A percentile compares a stretch with the other conserved stretches of the same genome.
Conservation (phyloP, 2,888 invertebrate genomes). For the Argynnis bischoffii region DNA sequence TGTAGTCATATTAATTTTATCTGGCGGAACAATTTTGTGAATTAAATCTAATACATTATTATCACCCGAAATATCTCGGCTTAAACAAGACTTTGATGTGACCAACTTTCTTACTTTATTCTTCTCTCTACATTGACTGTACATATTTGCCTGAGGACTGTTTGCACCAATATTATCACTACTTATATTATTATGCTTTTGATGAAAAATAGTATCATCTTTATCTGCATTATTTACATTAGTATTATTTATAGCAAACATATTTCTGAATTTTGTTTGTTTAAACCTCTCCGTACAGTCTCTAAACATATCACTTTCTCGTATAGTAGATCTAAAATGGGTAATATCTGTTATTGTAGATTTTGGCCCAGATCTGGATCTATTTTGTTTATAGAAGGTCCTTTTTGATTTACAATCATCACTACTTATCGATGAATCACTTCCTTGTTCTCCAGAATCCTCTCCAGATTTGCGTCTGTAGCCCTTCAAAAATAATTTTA, state of each 20-base stretch:
- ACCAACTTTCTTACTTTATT: conserved; percentile 66
- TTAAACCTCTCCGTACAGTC: conserved; percentile 51
- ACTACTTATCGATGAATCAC: conserved; percentile 66
- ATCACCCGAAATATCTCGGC: conserved; percentile 58
- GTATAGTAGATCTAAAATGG: conserved; percentile 47
- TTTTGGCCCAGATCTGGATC: conserved; percentile 44
- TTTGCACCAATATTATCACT: conserved; percentile 49
- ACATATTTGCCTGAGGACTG: conserved; percentile 60
- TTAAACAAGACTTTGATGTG: conserved; percentile 64
- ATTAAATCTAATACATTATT: conserved; percentile 68
- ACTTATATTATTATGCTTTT: conserved; percentile 48
- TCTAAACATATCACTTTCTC: conserved; percentile 49
- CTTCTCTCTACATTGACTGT: conserved; percentile 56
- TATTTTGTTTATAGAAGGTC: conserved; percentile 49
- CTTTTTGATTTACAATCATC: conserved; percentile 59
- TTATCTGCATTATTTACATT: conserved; percentile 22
- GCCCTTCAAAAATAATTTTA: conserved; percentile 51
- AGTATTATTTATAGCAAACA: conserved; percentile 40
- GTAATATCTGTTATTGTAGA: conserved; percentile 50
- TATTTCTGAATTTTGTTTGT: conserved; percentile 51
- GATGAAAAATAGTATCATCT: background rate
- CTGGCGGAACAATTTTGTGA: conserved; percentile 68
- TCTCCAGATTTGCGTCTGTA: conserved; percentile 51
- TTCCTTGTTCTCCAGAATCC: conserved; percentile 65
- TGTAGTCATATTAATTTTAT: conserved; percentile 61